Evolutionary conservation across 2,888 invertebrate genomes (phyloP), one percentile per base, ranked within the genome.

Genomic region (Pomacea canaliculata): DNA sequence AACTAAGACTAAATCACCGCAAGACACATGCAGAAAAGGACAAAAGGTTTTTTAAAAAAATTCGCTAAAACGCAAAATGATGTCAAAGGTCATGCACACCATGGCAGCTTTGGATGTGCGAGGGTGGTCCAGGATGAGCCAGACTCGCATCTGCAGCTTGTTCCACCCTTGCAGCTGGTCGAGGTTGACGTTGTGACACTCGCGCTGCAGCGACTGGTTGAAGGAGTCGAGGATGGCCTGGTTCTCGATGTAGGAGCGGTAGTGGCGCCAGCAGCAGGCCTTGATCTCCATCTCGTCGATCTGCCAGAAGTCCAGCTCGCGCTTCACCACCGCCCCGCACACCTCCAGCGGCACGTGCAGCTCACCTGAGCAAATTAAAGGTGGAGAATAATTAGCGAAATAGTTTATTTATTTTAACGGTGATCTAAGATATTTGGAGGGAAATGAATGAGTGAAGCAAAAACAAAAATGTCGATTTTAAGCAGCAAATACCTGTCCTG

Each of bases 301-400:
- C 78, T 88, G 87, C 90, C 90, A 90, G 82, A 86, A 90, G 74
- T 89, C 89, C 66, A 90, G 80, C 76, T 90, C 90, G 19, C 90
- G 80, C 79, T 89, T 89, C 37, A 90, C 89, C 37, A 90, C 90
- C n/a, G 90, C 89, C 9, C 90, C 90, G 75, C 90, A 91, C 13
- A 91, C 89, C 79, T 89, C 89, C 66, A 89, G 81, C 1, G 90
- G 90, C 19, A 90, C 87, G 78, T 91, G 90, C 19, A 91, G 85
- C 80, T 90, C 90, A 70, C 90, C 90, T 88, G 87, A 37, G 5
- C 3, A 37, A 37, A 37, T 37, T 37, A 37, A 37, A 37, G 37
- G 51, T 56, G 51, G 51, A 8, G 51, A 56, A 56, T 56, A 0
- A 7, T 16, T 56, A 56, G 51, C 51, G 37, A 37, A 37, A 37